Percentiles rank a stretch among this genome's conserved stretches.
Evolutionary conservation across 2,797 vertebrate species (phyloP).

Genomic region (Paedocypris micromegethes): DNA sequence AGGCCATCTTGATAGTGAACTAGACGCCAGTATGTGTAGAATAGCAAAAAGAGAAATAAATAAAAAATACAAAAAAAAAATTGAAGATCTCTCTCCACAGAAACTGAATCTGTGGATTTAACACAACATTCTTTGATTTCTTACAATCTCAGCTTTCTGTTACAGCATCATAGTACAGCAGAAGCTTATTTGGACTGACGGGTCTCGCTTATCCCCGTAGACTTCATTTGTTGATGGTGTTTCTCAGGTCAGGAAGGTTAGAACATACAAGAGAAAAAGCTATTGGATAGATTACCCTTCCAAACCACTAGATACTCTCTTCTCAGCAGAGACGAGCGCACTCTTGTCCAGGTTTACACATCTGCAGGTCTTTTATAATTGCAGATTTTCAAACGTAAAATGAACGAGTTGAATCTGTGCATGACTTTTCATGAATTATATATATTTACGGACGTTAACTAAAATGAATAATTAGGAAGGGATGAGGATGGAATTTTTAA

Average conservation of each 20-base stretch:
- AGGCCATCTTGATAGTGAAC: no score
- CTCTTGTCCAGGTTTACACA: neutral
- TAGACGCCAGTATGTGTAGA: no score
- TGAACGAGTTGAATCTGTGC: no score
- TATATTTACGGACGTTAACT: no score
- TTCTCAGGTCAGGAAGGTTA: conserved; percentile 18
- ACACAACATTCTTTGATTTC: conserved; percentile 66
- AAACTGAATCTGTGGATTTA: conserved; percentile 61
- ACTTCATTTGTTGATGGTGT: conserved; percentile 15
- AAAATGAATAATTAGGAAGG: no score
- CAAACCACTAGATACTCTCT: conserved; percentile 21
- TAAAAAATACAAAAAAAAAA: conserved; percentile 21
- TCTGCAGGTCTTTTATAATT: no score
- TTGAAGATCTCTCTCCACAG: conserved; percentile 67
- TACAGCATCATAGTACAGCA: conserved; percentile 54
- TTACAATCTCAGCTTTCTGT: conserved; percentile 56
- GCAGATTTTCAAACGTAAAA: no score
- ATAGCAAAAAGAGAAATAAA: no score
- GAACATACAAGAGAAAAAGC: conserved; percentile 12
- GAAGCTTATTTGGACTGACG: conserved; percentile 43
- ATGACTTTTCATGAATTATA: no score
- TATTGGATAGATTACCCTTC: conserved; percentile 4
- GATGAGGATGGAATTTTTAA: no score
- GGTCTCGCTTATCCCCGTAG: conserved; percentile 9
- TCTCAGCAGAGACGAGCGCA: neutral